A percentile compares a stretch with the other conserved stretches of the same genome.
Conservation (phyloP, 2,888 invertebrate species). For the Cristatella mucedo region DNA sequence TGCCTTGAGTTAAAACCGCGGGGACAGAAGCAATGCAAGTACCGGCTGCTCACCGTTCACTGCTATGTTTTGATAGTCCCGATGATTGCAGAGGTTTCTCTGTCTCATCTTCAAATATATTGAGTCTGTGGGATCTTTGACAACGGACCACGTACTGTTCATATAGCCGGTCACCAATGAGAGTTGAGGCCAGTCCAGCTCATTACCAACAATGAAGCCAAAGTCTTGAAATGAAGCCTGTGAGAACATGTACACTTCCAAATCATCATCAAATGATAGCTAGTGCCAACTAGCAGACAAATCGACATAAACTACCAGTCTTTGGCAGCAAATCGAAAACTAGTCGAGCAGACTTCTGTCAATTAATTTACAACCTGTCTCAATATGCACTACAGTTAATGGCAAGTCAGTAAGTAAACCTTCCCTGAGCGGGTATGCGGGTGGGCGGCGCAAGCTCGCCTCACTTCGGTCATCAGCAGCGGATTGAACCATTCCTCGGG, state of each 20-base stretch:
- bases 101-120: slow-evolving; percentile 33
- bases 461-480: slow-evolving; percentile 25
- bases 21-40: too few relatives aligned
- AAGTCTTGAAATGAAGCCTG: slow-evolving; percentile 34
- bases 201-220: slow-evolving; percentile 39
- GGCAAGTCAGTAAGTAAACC: too few relatives aligned
- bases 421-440: slow-evolving; percentile 4
- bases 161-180: slow-evolving; percentile 38
- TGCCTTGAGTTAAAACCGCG: too few relatives aligned
- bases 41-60: slow-evolving; percentile 40
- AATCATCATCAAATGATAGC: too few relatives aligned
- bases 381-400: too few relatives aligned
- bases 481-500: slow-evolving; percentile 41
- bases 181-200: slow-evolving; percentile 43
- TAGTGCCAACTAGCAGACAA: too few relatives aligned
- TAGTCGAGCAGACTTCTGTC: too few relatives aligned
- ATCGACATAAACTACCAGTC: too few relatives aligned
- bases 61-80: slow-evolving; percentile 43
- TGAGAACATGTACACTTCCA: too few relatives aligned
- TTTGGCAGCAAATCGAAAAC: too few relatives aligned
- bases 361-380: too few relatives aligned
- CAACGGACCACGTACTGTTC: slow-evolving; percentile 24
- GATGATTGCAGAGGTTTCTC: slow-evolving; percentile 41
- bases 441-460: too few relatives aligned
- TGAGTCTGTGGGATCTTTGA: slow-evolving; percentile 29